These are phyloP conservation scores for Galaxias olidus DNA, from an alignment of 2,797 vertebrate species.

Conservation along the genomic window DNA sequence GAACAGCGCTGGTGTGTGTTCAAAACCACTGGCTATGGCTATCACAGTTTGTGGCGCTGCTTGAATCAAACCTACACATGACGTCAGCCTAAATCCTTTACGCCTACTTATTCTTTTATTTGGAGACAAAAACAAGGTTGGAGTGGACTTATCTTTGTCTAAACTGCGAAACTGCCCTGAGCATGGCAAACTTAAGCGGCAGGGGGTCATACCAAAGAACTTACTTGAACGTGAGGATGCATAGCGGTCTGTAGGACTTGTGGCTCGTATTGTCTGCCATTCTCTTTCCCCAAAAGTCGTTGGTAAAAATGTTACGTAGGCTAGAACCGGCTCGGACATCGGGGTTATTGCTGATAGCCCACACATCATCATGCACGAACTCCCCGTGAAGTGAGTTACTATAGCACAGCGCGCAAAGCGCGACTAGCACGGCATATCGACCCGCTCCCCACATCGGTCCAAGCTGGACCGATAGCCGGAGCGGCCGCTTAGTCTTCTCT, in stretches of 20 bases:
- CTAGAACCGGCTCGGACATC: slow-evolving; percentile 83
- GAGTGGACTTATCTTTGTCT: no score
- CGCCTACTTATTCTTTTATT: no score
- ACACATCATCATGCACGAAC: slow-evolving; percentile 96
- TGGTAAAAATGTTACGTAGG: slow-evolving; percentile 78
- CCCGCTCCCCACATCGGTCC: slow-evolving; percentile 47
- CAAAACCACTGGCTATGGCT: not conserved
- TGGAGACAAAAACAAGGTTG: no score
- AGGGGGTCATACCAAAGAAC: slow-evolving; percentile 40
- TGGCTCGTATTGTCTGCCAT: slow-evolving; percentile 95
- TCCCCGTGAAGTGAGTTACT: slow-evolving; percentile 86
- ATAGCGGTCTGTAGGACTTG: slow-evolving; percentile 96
- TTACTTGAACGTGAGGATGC: slow-evolving; percentile 94
- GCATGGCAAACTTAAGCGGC: no score
- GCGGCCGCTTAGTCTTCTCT: slow-evolving; percentile 44
- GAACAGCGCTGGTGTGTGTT: not conserved
- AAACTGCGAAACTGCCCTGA: no score
- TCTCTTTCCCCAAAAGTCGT: slow-evolving; percentile 97
- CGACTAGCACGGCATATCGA: slow-evolving; percentile 67
- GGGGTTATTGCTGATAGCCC: slow-evolving; percentile 94
- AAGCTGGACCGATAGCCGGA: slow-evolving; percentile 35
- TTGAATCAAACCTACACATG: not conserved
- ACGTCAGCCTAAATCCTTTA: not conserved
- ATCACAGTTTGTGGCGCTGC: not conserved
- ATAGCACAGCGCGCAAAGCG: slow-evolving; percentile 85